Percentiles rank a stretch among this genome's conserved stretches.
Evolutionary conservation across 2,888 invertebrate species (phyloP).

Genomic region (Melanostoma scalare): DNA sequence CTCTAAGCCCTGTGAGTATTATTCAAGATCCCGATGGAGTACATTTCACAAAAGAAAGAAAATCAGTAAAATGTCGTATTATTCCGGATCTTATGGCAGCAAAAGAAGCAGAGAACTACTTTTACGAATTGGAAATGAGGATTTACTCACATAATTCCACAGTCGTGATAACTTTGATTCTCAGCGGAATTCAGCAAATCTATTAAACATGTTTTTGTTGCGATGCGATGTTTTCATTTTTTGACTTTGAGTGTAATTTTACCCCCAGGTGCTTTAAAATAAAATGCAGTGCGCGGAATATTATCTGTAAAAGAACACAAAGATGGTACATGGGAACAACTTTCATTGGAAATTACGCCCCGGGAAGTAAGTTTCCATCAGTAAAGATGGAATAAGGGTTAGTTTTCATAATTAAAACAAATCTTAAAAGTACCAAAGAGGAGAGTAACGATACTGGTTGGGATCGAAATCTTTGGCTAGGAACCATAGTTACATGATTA

Average conservation of each 20-base stretch:
- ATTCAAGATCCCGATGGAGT: constrained; percentile 68
- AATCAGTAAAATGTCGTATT: constrained; percentile 69
- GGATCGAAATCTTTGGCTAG: too few species aligned
- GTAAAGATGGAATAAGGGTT: too few species aligned
- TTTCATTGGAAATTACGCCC: constrained; percentile 7
- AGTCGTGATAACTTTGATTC: constrained; percentile 64
- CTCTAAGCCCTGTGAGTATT: constrained; percentile 63
- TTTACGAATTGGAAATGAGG: constrained; percentile 64
- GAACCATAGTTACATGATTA: too few species aligned
- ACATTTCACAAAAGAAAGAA: constrained; percentile 62
- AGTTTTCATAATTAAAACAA: too few species aligned
- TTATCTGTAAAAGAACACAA: constrained; percentile 25
- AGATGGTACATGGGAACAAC: background rate
- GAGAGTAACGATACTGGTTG: too few species aligned
- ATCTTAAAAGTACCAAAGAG: too few species aligned
- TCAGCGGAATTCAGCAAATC: constrained; percentile 53
- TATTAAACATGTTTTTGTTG: constrained; percentile 54
- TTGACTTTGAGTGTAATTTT: background rate
- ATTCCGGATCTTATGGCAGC: constrained; percentile 56
- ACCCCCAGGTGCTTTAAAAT: constrained; percentile 49
- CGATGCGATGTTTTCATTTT: constrained; percentile 20
- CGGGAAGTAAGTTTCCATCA: too few species aligned
- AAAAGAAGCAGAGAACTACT: constrained; percentile 37
- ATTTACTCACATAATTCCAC: constrained; percentile 63
- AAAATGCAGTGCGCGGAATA: constrained; percentile 58